These are phyloP conservation scores for Palaemon carinicauda DNA, from an alignment of 1,140 invertebrate genomes.

Conservation along the genomic window DNA sequence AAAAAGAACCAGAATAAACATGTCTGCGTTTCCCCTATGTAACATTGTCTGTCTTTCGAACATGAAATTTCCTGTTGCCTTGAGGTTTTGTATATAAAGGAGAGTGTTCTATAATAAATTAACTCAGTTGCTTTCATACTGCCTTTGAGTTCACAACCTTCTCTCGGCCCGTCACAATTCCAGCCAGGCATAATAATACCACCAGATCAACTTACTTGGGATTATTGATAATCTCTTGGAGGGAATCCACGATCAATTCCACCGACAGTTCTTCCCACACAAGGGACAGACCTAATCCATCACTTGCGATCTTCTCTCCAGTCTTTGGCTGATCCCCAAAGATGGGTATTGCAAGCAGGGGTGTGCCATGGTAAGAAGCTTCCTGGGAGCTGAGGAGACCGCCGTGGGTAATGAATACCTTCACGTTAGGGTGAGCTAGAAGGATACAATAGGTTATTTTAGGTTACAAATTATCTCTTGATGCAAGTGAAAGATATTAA, in stretches of 20 bases:
- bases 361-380: conserved; percentile 18
- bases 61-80: too few species aligned
- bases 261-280: conserved; percentile 32
- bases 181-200: too few species aligned
- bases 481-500: not conserved
- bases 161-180: too few species aligned
- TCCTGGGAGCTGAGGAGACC: conserved; percentile 19
- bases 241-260: not conserved
- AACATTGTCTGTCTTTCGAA: too few species aligned
- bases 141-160: too few species aligned
- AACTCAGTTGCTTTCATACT: too few species aligned
- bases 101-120: too few species aligned
- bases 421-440: conserved; percentile 18
- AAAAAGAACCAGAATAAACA: too few species aligned
- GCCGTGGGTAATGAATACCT: conserved; percentile 33
- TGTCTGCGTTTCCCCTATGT: too few species aligned
- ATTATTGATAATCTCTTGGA: conserved; percentile 13
- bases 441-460: not conserved
- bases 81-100: too few species aligned
- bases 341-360: conserved; percentile 31
- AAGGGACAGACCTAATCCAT: not conserved
- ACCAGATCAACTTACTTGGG: not conserved
- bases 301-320: not conserved
- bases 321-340: conserved; percentile 22
- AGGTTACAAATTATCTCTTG: not conserved